Percentiles rank a stretch among this genome's conserved stretches.
These are phyloP conservation scores for Shargacucullia verbasci DNA, from an alignment of 2,888 invertebrate genomes.

Conservation along the genomic window DNA sequence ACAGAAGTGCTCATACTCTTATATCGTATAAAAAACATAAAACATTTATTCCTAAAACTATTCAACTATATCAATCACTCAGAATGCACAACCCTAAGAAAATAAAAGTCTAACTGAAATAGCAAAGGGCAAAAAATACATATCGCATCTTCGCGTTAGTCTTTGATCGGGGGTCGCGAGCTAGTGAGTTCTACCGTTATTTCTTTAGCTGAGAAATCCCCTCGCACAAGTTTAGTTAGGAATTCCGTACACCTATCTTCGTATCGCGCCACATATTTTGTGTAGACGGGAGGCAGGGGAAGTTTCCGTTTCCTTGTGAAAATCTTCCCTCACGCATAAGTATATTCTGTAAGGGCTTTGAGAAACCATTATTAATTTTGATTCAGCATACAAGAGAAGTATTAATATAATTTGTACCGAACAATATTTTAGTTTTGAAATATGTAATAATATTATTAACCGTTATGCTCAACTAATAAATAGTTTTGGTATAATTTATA, in stretches of 20 bases:
- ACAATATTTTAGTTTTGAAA: too few relatives aligned
- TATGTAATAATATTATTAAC: not conserved
- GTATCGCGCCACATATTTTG: conserved; percentile 80
- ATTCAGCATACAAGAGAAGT: conserved; percentile 20
- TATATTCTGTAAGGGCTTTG: conserved; percentile 48
- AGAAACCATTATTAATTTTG: conserved; percentile 53
- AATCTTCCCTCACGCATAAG: conserved; percentile 63
- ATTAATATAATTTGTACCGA: too few relatives aligned
- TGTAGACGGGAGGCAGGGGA: conserved; percentile 71
- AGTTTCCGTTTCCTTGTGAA: conserved; percentile 71
- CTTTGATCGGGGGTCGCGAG: conserved; percentile 66
- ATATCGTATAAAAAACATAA: not conserved
- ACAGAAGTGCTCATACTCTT: not conserved
- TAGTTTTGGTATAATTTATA: not conserved
- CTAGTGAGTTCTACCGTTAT: conserved; percentile 70
- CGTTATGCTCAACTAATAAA: not conserved
- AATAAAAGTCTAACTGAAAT: conserved; percentile 37
- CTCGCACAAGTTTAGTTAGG: conserved; percentile 79
- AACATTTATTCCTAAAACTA: conserved; percentile 2
- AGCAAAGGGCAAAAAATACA: conserved; percentile 46
- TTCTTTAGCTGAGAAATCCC: conserved; percentile 78
- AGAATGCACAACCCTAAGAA: conserved; percentile 31
- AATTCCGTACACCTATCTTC: conserved; percentile 81
- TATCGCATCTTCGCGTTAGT: conserved; percentile 53
- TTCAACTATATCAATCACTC: conserved; percentile 33